Base-by-base conservation (phyloP, 2,888 invertebrate species). In the Adela reaumurella region DNA sequence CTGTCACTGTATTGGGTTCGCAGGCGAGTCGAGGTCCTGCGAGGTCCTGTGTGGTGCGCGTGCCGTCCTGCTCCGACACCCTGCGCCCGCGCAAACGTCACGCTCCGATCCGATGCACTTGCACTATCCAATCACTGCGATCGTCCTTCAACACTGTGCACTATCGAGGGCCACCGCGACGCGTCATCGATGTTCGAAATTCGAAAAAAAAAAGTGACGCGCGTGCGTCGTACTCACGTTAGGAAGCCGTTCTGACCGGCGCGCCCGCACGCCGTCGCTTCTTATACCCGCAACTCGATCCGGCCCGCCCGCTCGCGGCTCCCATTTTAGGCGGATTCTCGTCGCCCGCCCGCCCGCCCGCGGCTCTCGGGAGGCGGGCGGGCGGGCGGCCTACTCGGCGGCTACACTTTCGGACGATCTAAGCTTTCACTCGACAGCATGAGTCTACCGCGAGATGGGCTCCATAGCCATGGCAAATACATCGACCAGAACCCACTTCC, bases 241-340 rank as follows among this genome's bases (percentile, higher is more conserved):
- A 88, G 87, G 90, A 90, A 92, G 93, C 92, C 92, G 92, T 92
- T 93, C 93, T 94, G 93, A 89, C 88, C 87, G 87, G 85, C 83
- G 83, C 84, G 83, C 83, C 82, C 83, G 82, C 79, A 81, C 77
- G 70, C 70, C 70, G 77, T 77, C 82, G 81, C 82, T 83, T 87
- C 89, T 88, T 89, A 89, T 89, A 88, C 87, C 74, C 82, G 89
- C 84, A 87, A 89, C 83, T 85, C 85, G 88, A 89, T 86, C 86
- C 87, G 81, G n/a, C 65, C 61, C 63, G 64, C 67, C 56, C 68
- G 59, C 70, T 71, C 74, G 41, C 42, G 68, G 76, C 72, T 74
- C 78, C 78, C 77, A 77, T 78, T 79, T 78, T 79, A 77, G 78
- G 78, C 67, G 78, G 77, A 77, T 76, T 35, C 11, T 14, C 6